Base-by-base conservation (phyloP, 1,140 invertebrate species). In the Chlorops oryzae region DNA sequence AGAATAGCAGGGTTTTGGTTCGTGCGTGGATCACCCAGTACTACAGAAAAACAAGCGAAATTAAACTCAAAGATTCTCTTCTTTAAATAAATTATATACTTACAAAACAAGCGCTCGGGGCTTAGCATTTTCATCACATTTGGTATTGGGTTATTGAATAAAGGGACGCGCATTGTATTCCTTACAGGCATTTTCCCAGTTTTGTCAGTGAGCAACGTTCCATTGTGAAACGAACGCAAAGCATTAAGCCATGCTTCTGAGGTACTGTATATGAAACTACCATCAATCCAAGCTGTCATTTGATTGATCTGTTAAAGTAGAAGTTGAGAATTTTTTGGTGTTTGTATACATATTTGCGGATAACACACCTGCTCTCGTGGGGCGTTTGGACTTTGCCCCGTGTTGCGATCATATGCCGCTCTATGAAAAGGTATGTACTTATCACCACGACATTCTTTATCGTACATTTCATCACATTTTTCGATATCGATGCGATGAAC, bases 231-330 rank as follows among this genome's bases (percentile, higher is more conserved):
- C 47, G 90, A 88, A 59, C 96, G 80, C 84, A 99, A 90, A 49
- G 89, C 87, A 66, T 92, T 92, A 40, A 96, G 82, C 89, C 96
- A 96, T 17, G 95, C 92, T 73, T 96, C 92, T 62, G 89, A 94
- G 21, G 90, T 96, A 64, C 92, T 95, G 78, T 99, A 99, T 52
- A 99, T 83, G 76, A 98, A 98, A 75, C 93, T 97, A 34, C 88
- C 96, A 74, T 99, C 96, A 55, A 99, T 96, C 93, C 94, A 99
- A 66, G 92, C 93, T 34, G 93, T 98, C 67, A 96, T 90, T 72
- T 90, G 85, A 77, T 99, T 99, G 63, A 95, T 83, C 94, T 98
- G 79, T n/a, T n/a, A n/a, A n/a, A n/a, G n/a, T n/a, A n/a, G n/a
- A n/a, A n/a, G n/a, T n/a, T n/a, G n/a, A n/a, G n/a, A n/a, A n/a